Conservation (phyloP, 2,888 invertebrate species). For the Heliconius ismenius region DNA sequence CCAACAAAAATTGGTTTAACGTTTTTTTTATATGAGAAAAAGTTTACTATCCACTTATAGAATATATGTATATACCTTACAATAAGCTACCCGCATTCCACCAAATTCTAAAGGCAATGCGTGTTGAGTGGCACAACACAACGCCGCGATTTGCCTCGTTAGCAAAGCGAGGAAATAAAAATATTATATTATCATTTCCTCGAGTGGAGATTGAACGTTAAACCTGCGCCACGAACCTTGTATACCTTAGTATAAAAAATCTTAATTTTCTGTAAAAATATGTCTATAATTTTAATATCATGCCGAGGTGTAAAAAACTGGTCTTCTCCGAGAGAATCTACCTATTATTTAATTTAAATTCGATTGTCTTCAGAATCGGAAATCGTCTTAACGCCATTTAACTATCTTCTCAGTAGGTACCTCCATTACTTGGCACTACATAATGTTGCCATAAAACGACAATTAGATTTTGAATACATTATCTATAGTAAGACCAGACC, state of each 20-base stretch:
- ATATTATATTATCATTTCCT: no score
- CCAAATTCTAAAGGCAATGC: no score
- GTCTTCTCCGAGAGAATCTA: background rate
- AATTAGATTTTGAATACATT: constrained; percentile 39
- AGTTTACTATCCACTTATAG: background rate
- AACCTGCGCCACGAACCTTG: no score
- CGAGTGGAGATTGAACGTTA: no score
- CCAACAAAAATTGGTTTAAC: constrained; percentile 24
- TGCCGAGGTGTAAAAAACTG: background rate
- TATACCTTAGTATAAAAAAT: background rate
- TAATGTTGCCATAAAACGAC: constrained; percentile 31
- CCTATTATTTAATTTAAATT: constrained; percentile 7
- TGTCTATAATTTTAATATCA: background rate
- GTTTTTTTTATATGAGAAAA: background rate
- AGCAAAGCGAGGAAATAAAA: no score
- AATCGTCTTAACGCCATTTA: constrained; percentile 10
- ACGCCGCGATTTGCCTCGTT: no score
- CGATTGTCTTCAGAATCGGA: background rate
- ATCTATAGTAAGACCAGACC: constrained; percentile 29
- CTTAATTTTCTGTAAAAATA: background rate
- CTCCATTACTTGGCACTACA: constrained; percentile 27
- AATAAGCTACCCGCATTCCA: no score
- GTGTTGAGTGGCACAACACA: no score
- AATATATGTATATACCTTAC: background rate
- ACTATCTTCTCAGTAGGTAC: constrained; percentile 16